phyloP scores from a whole-genome alignment of 2,888 invertebrate species.

The Thymelicus sylvestris region DNA sequence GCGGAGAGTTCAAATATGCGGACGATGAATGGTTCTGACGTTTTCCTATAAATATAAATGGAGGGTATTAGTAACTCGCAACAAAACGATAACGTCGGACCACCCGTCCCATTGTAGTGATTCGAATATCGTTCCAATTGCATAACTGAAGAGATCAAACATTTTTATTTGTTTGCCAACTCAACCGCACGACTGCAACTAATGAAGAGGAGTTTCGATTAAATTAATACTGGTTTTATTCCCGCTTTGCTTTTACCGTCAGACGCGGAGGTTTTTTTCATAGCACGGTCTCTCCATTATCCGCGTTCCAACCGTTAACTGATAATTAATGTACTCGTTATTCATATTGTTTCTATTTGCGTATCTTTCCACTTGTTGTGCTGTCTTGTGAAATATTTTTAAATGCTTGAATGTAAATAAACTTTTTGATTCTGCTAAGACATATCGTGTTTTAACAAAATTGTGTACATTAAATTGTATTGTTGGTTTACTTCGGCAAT shows the following conservation, averaged over 20 bases:
- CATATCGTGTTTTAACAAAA: neutral
- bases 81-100: conserved; percentile 54
- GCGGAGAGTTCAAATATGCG: conserved; percentile 36
- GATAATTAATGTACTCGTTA: conserved; percentile 65
- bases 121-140: conserved; percentile 72
- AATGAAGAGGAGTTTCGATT: conserved; percentile 81
- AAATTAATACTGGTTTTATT: conserved; percentile 78
- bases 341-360: conserved; percentile 47
- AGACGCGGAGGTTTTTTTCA: conserved; percentile 61
- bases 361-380: conserved; percentile 48
- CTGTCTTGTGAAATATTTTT: conserved; percentile 34
- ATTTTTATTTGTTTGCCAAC: conserved; percentile 81
- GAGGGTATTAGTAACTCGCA: conserved; percentile 46
- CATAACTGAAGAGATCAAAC: conserved; percentile 78
- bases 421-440: conserved; percentile 1
- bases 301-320: conserved; percentile 63
- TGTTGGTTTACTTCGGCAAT: neutral
- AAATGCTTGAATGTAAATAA: neutral
- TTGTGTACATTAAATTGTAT: neutral
- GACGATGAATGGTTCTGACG: conserved; percentile 43
- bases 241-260: conserved; percentile 60
- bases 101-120: conserved; percentile 66
- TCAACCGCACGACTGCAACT: conserved; percentile 78
- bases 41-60: conserved; percentile 40
- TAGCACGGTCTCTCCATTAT: conserved; percentile 49